These are phyloP conservation scores for Crocidura indochinensis DNA, from an alignment of 2,797 vertebrate species.

Conservation along the genomic window DNA sequence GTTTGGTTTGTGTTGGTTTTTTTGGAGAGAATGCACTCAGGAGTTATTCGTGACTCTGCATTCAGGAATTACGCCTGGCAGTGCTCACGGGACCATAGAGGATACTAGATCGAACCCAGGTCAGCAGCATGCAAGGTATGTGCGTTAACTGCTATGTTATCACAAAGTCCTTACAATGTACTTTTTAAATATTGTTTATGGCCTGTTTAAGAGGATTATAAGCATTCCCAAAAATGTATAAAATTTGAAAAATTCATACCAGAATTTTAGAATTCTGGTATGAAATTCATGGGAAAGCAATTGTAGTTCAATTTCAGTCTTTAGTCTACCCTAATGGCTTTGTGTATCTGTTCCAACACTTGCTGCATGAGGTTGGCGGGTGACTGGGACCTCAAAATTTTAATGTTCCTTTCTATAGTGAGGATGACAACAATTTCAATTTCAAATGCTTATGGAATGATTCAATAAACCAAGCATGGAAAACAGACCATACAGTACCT, in stretches of 20 bases:
- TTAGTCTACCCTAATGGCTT: not conserved
- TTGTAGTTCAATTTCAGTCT: slow-evolving; percentile 25
- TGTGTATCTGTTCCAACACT: slow-evolving; percentile 1
- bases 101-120: too few species aligned
- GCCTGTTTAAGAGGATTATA: slow-evolving; percentile 36
- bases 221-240: slow-evolving; percentile 50
- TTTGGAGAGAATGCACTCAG: too few species aligned
- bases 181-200: slow-evolving; percentile 44
- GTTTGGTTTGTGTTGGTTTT: too few species aligned
- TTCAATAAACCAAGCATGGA: slow-evolving; percentile 24
- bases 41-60: too few species aligned
- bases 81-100: too few species aligned
- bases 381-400: slow-evolving; percentile 31
- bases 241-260: slow-evolving; percentile 52
- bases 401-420: slow-evolving; percentile 1
- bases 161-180: too few species aligned
- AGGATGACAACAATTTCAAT: slow-evolving; percentile 17
- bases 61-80: too few species aligned
- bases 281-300: slow-evolving; percentile 40
- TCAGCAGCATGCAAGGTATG: too few species aligned
- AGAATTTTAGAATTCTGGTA: slow-evolving; percentile 29
- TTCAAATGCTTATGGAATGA: slow-evolving; percentile 38
- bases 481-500: not conserved
- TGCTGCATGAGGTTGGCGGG: slow-evolving; percentile 50
- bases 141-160: too few species aligned